Evolutionary conservation across 2,113 vertebrate species (phyloP), one percentile per base, ranked within the genome.

Genomic region (Chauna torquata): DNA sequence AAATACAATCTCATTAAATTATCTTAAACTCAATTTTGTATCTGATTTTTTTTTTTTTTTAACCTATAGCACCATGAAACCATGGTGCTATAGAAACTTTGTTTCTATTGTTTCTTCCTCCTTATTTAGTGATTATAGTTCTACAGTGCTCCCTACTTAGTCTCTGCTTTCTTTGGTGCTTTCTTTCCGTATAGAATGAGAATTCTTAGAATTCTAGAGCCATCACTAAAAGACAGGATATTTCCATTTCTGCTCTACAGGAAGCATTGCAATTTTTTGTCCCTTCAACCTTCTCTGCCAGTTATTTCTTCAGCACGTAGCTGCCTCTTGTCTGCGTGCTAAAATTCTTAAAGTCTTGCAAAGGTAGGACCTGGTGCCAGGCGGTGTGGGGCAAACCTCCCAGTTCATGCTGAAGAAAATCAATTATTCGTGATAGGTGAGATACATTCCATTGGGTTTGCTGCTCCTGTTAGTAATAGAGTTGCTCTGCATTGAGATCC

Each of bases 371-470:
- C 57, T 91, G 45, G 14, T 91, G 82, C 42, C 4, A 25, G 61
- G 91, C 76, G 17, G 83, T 86, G 30, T 86, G 70, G 57, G 86
- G 49, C 61, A 86, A 91, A 87, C 93, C 45, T 94, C 61, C 62
- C 61, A 90, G 2, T 85, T 95, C 62, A 65, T 82, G 62, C 49
- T 91, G 87, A 96, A 75, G 70, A 91, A 91, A 92, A 92, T 5
- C 83, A 90, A 49, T 96, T 89, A 16, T 86, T 96, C 16, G 7
- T 89, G 83, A 79, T 93, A 76, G 57, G 65, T 93, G 92, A 82
- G 88, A 87, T 52, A 16, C 20, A 20, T 86, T 93, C 42, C 47
- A 16, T 47, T 93, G 64, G 55, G 7, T 92, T 94, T 65, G 12
- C 78, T 75, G 49, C 62, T 83, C 4, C 54, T 70, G 42, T n/a